Conservation (phyloP, 1,140 invertebrate species). For the Drosophila hydei region DNA sequence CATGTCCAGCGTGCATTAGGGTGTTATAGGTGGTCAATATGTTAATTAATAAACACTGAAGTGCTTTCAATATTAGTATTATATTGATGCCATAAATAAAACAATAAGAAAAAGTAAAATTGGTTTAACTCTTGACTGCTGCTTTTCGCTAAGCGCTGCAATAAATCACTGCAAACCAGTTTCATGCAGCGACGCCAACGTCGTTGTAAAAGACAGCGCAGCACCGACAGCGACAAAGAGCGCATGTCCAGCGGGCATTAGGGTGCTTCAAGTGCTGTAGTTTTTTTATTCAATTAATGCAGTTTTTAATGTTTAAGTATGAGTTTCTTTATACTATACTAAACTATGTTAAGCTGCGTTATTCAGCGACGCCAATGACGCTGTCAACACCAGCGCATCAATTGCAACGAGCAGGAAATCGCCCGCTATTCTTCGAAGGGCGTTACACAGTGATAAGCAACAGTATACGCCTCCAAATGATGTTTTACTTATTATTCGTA, state of each 20-base stretch:
- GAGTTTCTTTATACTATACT: no score
- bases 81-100: not conserved
- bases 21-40: constrained; percentile 10
- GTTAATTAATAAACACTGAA: not conserved
- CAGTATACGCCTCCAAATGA: constrained; percentile 52
- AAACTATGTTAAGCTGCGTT: no score
- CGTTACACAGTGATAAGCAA: constrained; percentile 49
- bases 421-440: constrained; percentile 57
- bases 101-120: not conserved
- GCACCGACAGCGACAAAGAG: constrained; percentile 15
- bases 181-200: constrained; percentile 28
- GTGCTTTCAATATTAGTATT: not conserved
- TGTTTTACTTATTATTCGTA: constrained; percentile 6
- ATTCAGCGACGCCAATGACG: not conserved
- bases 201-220: constrained; percentile 25
- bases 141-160: constrained; percentile 21
- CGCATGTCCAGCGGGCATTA: no score
- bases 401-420: constrained; percentile 55
- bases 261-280: no score
- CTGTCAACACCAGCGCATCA: constrained; percentile 13
- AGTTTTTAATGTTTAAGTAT: no score
- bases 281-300: no score
- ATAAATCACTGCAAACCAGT: constrained; percentile 64
- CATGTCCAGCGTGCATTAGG: constrained; percentile 49
- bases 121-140: not conserved